Base-by-base conservation (phyloP, 2,888 invertebrate genomes). In the Amphipyra berbera region DNA sequence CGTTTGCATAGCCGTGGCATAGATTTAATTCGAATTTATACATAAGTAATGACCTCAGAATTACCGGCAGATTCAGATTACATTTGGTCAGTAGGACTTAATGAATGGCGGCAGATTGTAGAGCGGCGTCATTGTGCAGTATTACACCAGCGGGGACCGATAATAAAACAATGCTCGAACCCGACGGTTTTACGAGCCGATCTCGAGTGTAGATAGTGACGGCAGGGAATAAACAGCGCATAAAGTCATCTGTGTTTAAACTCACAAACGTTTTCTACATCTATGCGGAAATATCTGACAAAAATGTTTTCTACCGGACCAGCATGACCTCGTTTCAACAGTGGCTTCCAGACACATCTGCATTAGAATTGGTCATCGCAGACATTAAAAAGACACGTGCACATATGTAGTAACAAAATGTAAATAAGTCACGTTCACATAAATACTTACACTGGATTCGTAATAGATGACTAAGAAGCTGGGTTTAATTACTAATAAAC, bases 101-200 rank as follows among this genome's bases (percentile, higher is more conserved):
- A 89, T 89, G 82, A 88, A 86, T 81, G 81, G 84, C 79, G 83
- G 84, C 87, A 87, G 86, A 88, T 86, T 88, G 85, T 84, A 84
- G 82, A 82, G 54, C 65, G 73, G 82, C 79, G 78, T 84, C 82
- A 84, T 88, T 87, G 86, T 86, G 82, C 83, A 79, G 83, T 83
- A 88, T 86, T 87, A 87, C 83, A 84, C 81, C 78, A 85, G 80
- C 68, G 79, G 78, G 82, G 84, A 85, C 84, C 82, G 79, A 85
- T 89, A 88, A 81, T 90, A 88, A 90, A 90, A 91, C 87, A 90
- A 90, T 89, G 85, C 84, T 83, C 68, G 78, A 81, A 81, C 82
- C 86, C 83, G 83, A 82, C 83, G 79, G 83, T 84, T 90, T 91
- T 89, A 91, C 84, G 89, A 88, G 85, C 85, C 81, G 90, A 89